Base-by-base conservation (phyloP, 2,113 vertebrate genomes). In the Salvelinus alpinus region DNA sequence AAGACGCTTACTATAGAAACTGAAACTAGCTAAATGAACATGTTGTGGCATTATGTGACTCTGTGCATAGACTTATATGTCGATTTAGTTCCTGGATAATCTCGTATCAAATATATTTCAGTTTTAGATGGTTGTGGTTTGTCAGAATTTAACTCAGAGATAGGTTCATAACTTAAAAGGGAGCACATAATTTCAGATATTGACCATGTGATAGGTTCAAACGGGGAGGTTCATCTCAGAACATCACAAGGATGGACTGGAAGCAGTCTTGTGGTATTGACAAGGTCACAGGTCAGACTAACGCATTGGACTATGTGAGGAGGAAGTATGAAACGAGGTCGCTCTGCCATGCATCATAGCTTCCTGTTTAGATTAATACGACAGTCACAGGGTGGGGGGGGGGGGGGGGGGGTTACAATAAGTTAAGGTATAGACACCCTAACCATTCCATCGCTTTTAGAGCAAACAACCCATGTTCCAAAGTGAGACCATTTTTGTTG, bases 341-440 rank as follows among this genome's bases (percentile, higher is more conserved):
- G 51, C 12, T 79, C 78, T 87, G 72, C 76, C 2, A 87, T 88
- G 90, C 82, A 90, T 88, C 84, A 82, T 59, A 80, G 76, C 82
- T 92, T 92, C 91, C 89, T 87, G 90, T 89, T 91, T 80, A 85
- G 79, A 84, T 74, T 77, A 72, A 80, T 76, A 44, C 20, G 48
- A 3, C 51, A 72, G 85, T 62, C 20, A n/a, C 59, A 8, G 20
- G 13, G 14, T 18, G 14, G 51, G 16, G 3, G 16, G 20, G n/a
- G 3, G 16, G 20, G n/a, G 6, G 54, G 13, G 54, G 54, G n/a
- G 16, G 27, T 65, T 13, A 65, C 25, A 24, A 6, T 65, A 24
- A 27, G 64, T 9, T 22, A 24, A 62, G n/a, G 59, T 24, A 9
- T 9, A 62, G 18, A 62, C n/a, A 62, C 6, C 59, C 64, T 16